Evolutionary conservation across 1,140 invertebrate genomes (phyloP).

Genomic region (Heliconius nattereri): DNA sequence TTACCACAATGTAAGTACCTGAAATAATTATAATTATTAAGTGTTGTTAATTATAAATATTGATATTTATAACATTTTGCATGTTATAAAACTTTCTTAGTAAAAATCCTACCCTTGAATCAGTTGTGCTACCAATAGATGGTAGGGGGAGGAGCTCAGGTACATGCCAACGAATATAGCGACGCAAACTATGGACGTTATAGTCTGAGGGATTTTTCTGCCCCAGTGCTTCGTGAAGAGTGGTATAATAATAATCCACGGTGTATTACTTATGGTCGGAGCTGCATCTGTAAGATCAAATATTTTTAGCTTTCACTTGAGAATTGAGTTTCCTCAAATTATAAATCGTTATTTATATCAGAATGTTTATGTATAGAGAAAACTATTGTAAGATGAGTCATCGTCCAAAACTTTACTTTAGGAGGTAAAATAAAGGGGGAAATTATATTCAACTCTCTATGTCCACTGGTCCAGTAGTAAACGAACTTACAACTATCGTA

Average conservation of each 20-base stretch:
- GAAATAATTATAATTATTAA: background rate
- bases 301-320: background rate
- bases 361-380: too few species aligned
- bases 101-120: background rate
- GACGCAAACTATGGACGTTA: background rate
- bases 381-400: too few species aligned
- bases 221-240: background rate
- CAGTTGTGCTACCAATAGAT: background rate
- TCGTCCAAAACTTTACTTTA: too few species aligned
- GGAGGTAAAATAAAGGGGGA: too few species aligned
- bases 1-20: slow-evolving; percentile 7
- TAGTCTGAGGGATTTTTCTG: background rate
- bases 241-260: background rate
- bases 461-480: too few species aligned
- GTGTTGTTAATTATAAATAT: too few species aligned
- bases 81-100: too few species aligned
- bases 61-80: too few species aligned
- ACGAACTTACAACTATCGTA: too few species aligned
- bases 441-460: too few species aligned
- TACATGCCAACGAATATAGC: background rate
- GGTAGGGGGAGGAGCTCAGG: background rate
- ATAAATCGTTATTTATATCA: too few species aligned
- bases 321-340: too few species aligned
- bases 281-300: background rate
- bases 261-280: background rate